These are phyloP conservation scores for Gephyroberyx darwinii DNA, from an alignment of 2,797 vertebrate genomes.

Conservation along the genomic window DNA sequence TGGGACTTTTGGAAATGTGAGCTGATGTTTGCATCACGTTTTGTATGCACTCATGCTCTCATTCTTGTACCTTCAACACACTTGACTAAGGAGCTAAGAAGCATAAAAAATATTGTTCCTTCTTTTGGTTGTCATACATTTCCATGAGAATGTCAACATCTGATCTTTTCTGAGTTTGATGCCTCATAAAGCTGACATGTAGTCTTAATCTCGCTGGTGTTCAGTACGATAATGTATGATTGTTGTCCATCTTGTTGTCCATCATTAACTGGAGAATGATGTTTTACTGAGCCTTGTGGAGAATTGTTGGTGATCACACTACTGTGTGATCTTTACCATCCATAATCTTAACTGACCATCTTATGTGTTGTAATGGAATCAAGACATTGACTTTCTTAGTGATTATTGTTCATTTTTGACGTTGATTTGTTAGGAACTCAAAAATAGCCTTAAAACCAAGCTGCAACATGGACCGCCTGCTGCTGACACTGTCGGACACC, in stretches of 20 bases:
- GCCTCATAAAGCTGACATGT: too few species aligned
- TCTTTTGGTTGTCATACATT: background rate
- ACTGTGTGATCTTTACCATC: background rate
- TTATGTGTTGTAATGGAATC: too few species aligned
- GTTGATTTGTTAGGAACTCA: background rate
- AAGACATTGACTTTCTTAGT: background rate
- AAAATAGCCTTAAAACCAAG: background rate
- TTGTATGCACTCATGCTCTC: background rate
- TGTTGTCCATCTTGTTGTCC: too few species aligned
- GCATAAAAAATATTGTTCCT: background rate
- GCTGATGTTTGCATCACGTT: background rate
- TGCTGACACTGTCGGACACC: background rate
- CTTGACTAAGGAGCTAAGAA: too few species aligned
- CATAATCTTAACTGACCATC: too few species aligned
- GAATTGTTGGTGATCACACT: background rate
- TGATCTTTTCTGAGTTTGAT: too few species aligned
- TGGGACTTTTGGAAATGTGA: background rate
- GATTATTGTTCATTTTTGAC: background rate
- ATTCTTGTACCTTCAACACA: background rate
- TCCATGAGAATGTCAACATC: too few species aligned
- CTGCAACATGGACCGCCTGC: background rate
- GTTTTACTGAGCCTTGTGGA: background rate
- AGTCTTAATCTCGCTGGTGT: too few species aligned
- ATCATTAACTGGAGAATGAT: too few species aligned
- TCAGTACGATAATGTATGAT: too few species aligned